These are phyloP conservation scores for Tridacna crocea DNA, from an alignment of 2,888 invertebrate genomes.

Conservation along the genomic window DNA sequence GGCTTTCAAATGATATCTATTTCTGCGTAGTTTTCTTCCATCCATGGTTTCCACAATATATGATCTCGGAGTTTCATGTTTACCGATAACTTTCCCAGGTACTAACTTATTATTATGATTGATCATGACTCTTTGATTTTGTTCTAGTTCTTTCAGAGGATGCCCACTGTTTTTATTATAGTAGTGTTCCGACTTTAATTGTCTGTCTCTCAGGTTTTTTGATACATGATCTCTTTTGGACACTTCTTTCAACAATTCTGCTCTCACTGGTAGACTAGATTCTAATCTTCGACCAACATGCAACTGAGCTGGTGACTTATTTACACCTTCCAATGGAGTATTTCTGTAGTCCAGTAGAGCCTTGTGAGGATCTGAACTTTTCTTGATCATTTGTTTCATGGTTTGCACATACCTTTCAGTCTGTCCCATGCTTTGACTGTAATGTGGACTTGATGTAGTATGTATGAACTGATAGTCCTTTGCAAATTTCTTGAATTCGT, in stretches of 20 bases:
- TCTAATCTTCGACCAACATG: too few species aligned
- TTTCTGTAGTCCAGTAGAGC: slow-evolving; percentile 44
- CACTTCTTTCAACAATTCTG: slow-evolving; percentile 30
- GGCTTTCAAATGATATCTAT: too few species aligned
- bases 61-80: too few species aligned
- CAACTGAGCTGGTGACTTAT: slow-evolving; percentile 36
- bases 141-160: background rate
- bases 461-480: slow-evolving; percentile 33
- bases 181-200: slow-evolving; percentile 20
- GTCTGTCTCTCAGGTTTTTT: slow-evolving; percentile 13
- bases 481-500: slow-evolving; percentile 32
- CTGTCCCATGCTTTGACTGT: slow-evolving; percentile 33
- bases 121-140: too few species aligned
- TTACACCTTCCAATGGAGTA: slow-evolving; percentile 40
- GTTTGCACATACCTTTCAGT: slow-evolving; percentile 51
- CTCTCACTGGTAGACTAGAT: too few species aligned
- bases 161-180: slow-evolving; percentile 4
- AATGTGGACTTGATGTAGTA: slow-evolving; percentile 32
- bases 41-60: too few species aligned
- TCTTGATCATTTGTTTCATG: slow-evolving; percentile 31
- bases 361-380: slow-evolving; percentile 32
- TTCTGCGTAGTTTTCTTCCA: too few species aligned
- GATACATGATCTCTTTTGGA: background rate
- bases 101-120: too few species aligned
- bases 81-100: too few species aligned